Base-by-base conservation (phyloP, 64 coral and sea anemone genomes). In the Montipora sp. region DNA sequence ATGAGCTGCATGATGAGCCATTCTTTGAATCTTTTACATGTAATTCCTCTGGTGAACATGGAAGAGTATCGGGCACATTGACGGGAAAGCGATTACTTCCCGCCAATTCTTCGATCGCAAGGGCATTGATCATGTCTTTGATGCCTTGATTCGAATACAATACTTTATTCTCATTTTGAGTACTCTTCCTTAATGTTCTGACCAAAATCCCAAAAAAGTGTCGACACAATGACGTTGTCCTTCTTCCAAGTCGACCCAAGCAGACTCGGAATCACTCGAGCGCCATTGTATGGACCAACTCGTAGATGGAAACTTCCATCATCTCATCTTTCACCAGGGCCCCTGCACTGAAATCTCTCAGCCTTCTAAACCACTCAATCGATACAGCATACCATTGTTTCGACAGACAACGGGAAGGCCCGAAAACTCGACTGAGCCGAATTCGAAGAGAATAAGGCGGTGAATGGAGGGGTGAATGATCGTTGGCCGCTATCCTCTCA, bases 371-470 rank as follows among this genome's bases (percentile, higher is more conserved):
- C 88, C 88, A 89, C 5, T 89, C 73, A 13, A 53, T 89, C 5
- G 88, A 89, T 19, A 89, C 72, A 14, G 88, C 75, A 47, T 78
- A 89, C 88, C 88, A 79, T 3, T 9, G 59, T 77, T 79, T 77
- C 0, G 73, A 15, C 2, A 19, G 12, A 36, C 46, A 14, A 23
- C 78, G 88, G 5, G 75, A 89, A 78, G 44, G 5, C 47, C 59
- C 75, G 14, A 89, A 89, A 47, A 89, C 88, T 45, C 57, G 73
- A 16, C 63, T 89, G 6, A 89, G 58, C 14, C 11, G 51, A n/a
- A n/a, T n/a, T n/a, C n/a, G n/a, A 59, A 89, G 73, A 18, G 76
- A 59, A 19, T 63, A 44, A 45, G 75, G 75, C 43, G 36, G 36
- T 36, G 36, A 36, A 2, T 36, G 36, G 36, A 36, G 36, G 36